A percentile compares a stretch with the other conserved stretches of the same genome.
Evolutionary conservation across 2,113 vertebrate species (phyloP).

Genomic region (Scopus umbretta): DNA sequence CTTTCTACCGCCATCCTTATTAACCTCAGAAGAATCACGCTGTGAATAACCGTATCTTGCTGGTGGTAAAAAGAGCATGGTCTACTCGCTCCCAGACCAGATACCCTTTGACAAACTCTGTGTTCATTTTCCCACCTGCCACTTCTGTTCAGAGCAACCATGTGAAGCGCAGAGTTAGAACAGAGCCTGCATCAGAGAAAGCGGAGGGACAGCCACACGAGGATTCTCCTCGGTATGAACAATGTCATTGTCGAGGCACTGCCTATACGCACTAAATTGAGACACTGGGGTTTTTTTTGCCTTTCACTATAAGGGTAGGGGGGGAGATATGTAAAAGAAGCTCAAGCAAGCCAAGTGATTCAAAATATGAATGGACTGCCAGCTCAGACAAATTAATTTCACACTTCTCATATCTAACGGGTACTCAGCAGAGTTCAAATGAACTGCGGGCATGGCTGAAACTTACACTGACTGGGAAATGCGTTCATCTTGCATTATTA

Average conservation of each 20-base stretch:
- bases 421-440: background rate
- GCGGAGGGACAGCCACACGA: background rate
- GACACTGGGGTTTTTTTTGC: background rate
- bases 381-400: background rate
- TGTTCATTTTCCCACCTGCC: slow-evolving; percentile 43
- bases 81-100: background rate
- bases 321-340: background rate
- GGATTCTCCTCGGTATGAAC: background rate
- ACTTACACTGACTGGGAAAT: background rate
- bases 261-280: background rate
- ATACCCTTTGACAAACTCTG: background rate
- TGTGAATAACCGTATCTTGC: slow-evolving; percentile 38
- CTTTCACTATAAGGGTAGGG: background rate
- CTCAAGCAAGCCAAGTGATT: background rate
- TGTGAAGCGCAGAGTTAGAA: background rate
- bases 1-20: background rate
- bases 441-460: background rate
- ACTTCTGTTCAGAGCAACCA: slow-evolving; percentile 1
- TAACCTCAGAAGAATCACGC: slow-evolving; percentile 15
- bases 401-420: background rate
- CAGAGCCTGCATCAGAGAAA: background rate
- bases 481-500: background rate
- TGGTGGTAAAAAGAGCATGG: background rate
- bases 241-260: background rate
- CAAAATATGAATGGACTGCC: background rate